Percentiles rank a stretch among this genome's conserved stretches.
phyloP scores from a whole-genome alignment of 2,113 vertebrate genomes.

The Kryptolebias marmoratus region DNA sequence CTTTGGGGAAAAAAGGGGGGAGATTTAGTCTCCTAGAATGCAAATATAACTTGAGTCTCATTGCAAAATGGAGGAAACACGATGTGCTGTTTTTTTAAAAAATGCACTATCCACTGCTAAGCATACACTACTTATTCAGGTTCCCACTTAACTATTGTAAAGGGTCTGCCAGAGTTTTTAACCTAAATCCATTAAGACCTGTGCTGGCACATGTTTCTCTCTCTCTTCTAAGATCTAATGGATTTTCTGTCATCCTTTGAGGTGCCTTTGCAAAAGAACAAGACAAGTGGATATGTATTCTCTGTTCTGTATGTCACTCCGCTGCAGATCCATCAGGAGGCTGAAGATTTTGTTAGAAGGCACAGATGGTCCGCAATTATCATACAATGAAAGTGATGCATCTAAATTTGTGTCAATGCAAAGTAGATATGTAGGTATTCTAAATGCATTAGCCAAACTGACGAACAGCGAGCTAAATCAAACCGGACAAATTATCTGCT shows the following conservation, averaged over 20 bases:
- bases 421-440: constrained; percentile 66
- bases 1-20: constrained; percentile 25
- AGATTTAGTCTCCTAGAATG: constrained; percentile 31
- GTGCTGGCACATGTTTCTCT: constrained; percentile 45
- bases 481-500: constrained; percentile 57
- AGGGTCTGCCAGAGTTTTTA: constrained; percentile 37
- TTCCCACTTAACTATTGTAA: background rate
- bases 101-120: constrained; percentile 7
- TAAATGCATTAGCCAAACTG: constrained; percentile 61
- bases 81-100: background rate
- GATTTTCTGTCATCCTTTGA: constrained; percentile 73
- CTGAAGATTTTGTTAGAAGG: constrained; percentile 64
- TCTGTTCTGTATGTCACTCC: constrained; percentile 58
- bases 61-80: constrained; percentile 31
- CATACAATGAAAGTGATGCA: constrained; percentile 71
- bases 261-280: constrained; percentile 47
- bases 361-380: constrained; percentile 77
- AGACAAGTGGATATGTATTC: constrained; percentile 63
- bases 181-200: constrained; percentile 46
- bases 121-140: background rate
- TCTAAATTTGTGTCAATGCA: constrained; percentile 74
- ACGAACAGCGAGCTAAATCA: constrained; percentile 49
- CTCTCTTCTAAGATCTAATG: constrained; percentile 57
- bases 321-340: constrained; percentile 69
- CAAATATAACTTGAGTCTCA: constrained; percentile 34